phyloP scores from a whole-genome alignment of 1,140 invertebrate genomes.

The Sycophila sp. region DNA sequence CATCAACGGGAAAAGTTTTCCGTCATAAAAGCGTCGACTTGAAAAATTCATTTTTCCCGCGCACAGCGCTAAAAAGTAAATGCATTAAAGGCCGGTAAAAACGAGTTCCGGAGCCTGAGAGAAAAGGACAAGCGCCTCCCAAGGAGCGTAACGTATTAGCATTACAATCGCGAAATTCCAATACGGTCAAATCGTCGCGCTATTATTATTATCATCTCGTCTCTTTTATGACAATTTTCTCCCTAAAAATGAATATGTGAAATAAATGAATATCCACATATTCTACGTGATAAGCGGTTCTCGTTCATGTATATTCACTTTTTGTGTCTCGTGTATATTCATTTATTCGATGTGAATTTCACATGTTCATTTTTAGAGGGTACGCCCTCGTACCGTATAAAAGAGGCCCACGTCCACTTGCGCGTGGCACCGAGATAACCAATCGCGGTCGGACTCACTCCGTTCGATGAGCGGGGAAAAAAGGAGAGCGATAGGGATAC shows the following conservation, averaged over 20 bases:
- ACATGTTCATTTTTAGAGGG: too few species aligned
- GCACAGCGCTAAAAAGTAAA: not conserved
- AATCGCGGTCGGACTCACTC: not conserved
- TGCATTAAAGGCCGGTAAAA: not conserved
- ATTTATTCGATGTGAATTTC: too few species aligned
- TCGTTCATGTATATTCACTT: too few species aligned
- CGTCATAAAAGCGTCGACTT: not conserved
- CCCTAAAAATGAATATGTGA: too few species aligned
- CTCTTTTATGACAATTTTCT: not conserved
- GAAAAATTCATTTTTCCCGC: slow-evolving; percentile 5
- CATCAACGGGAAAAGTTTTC: not conserved
- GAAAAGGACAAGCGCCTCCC: too few species aligned
- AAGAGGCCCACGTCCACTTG: not conserved
- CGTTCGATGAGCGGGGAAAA: not conserved
- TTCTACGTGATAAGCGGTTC: too few species aligned
- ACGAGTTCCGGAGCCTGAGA: too few species aligned
- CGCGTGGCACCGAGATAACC: not conserved
- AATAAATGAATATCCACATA: too few species aligned
- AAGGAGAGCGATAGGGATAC: not conserved
- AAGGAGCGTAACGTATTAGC: not conserved
- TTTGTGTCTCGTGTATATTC: too few species aligned
- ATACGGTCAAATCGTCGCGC: not conserved
- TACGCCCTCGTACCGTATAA: too few species aligned
- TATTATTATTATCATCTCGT: not conserved
- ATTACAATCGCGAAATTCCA: not conserved